Evolutionary conservation across 1,140 invertebrate genomes (phyloP).

Genomic region (Schlechtendalia chinensis): DNA sequence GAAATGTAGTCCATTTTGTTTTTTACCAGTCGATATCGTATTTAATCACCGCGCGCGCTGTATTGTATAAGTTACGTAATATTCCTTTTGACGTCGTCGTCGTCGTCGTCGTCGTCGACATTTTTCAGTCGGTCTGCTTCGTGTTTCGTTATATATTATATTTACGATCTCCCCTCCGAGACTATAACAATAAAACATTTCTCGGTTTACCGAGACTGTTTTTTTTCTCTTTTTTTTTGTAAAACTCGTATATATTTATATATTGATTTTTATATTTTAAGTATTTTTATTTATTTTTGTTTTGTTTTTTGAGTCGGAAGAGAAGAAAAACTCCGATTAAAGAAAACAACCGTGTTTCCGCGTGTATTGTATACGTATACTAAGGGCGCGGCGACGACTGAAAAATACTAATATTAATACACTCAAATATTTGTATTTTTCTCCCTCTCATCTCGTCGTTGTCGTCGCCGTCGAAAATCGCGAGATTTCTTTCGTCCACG

Average conservation of each 20-base stretch:
- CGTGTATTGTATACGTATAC: no score
- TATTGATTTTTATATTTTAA: not conserved
- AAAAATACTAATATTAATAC: constrained; percentile 21
- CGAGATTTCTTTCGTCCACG: not conserved
- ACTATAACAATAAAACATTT: constrained; percentile 37
- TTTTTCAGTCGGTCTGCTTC: constrained; percentile 25
- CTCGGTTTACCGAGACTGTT: constrained; percentile 3
- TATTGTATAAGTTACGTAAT: no score
- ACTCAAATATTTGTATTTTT: constrained; percentile 16
- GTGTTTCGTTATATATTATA: constrained; percentile 25
- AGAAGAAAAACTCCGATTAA: constrained; percentile 14
- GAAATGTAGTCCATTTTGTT: no score
- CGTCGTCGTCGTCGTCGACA: not conserved
- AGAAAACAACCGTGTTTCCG: not conserved
- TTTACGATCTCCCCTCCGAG: constrained; percentile 25
- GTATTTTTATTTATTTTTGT: constrained; percentile 2
- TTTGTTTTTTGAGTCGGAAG: not conserved
- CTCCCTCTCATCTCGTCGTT: not conserved
- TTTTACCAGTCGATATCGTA: no score
- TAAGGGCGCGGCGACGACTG: not conserved
- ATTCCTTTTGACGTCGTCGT: not conserved
- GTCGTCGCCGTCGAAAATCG: not conserved
- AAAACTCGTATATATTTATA: not conserved
- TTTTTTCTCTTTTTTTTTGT: not conserved
- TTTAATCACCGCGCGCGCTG: no score